phyloP scores from a whole-genome alignment of 2,888 invertebrate species.

The Hirtodrosophila alboralis region DNA sequence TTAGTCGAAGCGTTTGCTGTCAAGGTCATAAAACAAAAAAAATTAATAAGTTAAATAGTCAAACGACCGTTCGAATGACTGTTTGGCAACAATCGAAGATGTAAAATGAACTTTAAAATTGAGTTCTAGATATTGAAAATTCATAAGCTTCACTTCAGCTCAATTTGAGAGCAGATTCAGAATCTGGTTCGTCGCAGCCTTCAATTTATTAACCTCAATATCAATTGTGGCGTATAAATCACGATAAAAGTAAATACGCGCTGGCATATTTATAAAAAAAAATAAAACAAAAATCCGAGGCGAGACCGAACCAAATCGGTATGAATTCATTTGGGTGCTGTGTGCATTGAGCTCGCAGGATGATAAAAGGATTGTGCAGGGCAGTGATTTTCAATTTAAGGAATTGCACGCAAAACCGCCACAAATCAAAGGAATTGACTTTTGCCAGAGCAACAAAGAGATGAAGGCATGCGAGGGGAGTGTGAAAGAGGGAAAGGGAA shows the following conservation, averaged over 20 bases:
- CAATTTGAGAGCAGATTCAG: slow-evolving; percentile 57
- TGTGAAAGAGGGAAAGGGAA: slow-evolving; percentile 6
- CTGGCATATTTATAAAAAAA: slow-evolving; percentile 71
- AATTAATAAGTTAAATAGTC: slow-evolving; percentile 72
- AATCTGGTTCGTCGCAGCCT: slow-evolving; percentile 51
- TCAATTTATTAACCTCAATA: slow-evolving; percentile 78
- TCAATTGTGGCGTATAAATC: slow-evolving; percentile 76
- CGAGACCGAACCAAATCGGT: slow-evolving; percentile 53
- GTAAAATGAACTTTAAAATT: slow-evolving; percentile 48
- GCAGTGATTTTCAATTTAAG: slow-evolving; percentile 79
- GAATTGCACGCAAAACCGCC: slow-evolving; percentile 80
- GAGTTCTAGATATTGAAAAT: slow-evolving; percentile 43
- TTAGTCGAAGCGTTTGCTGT: slow-evolving; percentile 22
- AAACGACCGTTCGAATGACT: slow-evolving; percentile 64
- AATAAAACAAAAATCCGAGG: slow-evolving; percentile 35
- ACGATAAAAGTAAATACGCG: slow-evolving; percentile 78
- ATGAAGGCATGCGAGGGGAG: slow-evolving; percentile 2
- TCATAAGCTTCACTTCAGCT: slow-evolving; percentile 71
- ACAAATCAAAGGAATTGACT: slow-evolving; percentile 81
- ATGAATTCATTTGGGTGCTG: slow-evolving; percentile 68
- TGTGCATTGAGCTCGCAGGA: slow-evolving; percentile 53
- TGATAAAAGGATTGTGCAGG: slow-evolving; percentile 72
- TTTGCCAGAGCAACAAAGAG: slow-evolving; percentile 29
- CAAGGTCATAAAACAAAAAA: slow-evolving; percentile 54
- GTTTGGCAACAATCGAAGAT: slow-evolving; percentile 23